A percentile compares a stretch with the other conserved stretches of the same genome.
Evolutionary conservation across 2,113 vertebrate species (phyloP).

Genomic region (Tachycineta bicolor): DNA sequence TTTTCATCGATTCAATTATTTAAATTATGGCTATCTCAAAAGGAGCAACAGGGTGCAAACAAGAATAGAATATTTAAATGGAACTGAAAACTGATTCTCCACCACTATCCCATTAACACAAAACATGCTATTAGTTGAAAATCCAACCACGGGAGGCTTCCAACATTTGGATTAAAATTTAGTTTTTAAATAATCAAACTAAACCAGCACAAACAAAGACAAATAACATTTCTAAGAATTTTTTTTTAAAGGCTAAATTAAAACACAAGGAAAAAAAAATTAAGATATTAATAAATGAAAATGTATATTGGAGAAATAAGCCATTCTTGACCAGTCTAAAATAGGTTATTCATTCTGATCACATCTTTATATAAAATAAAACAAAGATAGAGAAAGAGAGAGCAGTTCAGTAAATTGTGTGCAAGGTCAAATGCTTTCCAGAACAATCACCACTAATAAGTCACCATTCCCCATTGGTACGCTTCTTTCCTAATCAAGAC

Average conservation of each 20-base stretch:
- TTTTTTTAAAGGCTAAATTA: background rate
- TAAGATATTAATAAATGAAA: background rate
- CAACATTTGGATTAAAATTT: constrained; percentile 38
- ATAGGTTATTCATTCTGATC: background rate
- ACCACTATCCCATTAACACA: background rate
- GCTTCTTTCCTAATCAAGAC: background rate
- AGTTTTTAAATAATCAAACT: constrained; percentile 46
- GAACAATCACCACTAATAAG: background rate
- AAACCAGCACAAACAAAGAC: constrained; percentile 21
- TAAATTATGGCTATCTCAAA: constrained; percentile 72
- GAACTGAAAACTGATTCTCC: constrained; percentile 51
- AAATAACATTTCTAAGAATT: background rate
- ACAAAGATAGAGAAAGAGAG: background rate
- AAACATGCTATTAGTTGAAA: constrained; percentile 42
- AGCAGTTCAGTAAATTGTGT: background rate
- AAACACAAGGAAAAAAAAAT: background rate
- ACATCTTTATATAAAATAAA: background rate
- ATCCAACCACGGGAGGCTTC: background rate
- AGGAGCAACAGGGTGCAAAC: constrained; percentile 54
- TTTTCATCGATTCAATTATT: constrained; percentile 74
- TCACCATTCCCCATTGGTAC: background rate
- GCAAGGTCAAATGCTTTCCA: background rate
- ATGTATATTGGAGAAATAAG: background rate
- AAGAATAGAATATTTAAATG: constrained; percentile 67
- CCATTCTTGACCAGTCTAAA: background rate